These are phyloP conservation scores for Tetranychus piercei DNA, from an alignment of 2,888 invertebrate genomes.

Conservation along the genomic window DNA sequence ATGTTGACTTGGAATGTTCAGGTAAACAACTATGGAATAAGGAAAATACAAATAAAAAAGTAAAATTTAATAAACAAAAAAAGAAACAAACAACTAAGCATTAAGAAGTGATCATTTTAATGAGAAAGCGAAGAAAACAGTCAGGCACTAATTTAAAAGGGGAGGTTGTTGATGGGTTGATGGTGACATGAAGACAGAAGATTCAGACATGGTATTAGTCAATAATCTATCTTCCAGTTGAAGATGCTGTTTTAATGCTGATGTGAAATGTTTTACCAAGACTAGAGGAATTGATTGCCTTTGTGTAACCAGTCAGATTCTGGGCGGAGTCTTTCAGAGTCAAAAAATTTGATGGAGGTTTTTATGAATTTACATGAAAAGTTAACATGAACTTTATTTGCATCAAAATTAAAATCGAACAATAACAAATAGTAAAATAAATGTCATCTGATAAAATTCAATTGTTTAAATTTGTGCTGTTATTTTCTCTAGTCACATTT, in stretches of 20 bases:
- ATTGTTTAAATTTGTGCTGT: too few relatives aligned
- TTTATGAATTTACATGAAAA: background rate
- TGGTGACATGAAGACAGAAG: background rate
- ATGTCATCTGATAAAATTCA: too few relatives aligned
- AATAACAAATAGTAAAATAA: background rate
- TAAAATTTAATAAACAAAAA: background rate
- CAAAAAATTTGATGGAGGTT: background rate
- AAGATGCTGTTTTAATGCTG: too few relatives aligned
- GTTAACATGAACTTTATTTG: background rate
- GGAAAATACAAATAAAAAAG: background rate
- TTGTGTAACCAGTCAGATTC: background rate
- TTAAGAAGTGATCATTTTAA: too few relatives aligned
- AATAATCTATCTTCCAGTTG: too few relatives aligned
- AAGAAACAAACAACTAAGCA: background rate
- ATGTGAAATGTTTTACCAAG: too few relatives aligned
- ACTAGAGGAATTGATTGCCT: background rate
- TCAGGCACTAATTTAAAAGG: background rate
- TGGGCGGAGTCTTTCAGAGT: background rate
- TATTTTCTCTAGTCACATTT: too few relatives aligned
- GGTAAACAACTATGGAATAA: background rate
- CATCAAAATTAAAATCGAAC: background rate
- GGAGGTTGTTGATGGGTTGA: background rate
- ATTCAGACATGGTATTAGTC: background rate
- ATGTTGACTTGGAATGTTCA: background rate
- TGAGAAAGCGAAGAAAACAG: background rate